These are phyloP conservation scores for Lasius platythorax DNA, from an alignment of 2,888 invertebrate species.

Conservation along the genomic window DNA sequence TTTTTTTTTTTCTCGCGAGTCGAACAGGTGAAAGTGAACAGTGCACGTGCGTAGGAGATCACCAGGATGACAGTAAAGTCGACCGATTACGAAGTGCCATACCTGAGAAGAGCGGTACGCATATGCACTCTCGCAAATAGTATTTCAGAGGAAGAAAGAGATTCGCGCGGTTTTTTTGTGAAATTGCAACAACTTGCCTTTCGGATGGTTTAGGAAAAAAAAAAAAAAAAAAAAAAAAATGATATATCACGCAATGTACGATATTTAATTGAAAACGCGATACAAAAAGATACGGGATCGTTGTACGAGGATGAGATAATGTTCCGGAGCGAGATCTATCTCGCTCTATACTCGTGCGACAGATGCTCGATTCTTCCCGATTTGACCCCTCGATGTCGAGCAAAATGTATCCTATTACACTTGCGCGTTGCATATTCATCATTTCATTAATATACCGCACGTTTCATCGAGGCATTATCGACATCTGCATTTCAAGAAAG, in stretches of 20 bases:
- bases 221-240: background rate
- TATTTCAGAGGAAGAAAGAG: background rate
- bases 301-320: background rate
- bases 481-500: constrained; percentile 14
- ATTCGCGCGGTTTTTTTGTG: background rate
- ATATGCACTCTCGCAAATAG: background rate
- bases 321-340: background rate
- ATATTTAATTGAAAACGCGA: background rate
- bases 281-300: background rate
- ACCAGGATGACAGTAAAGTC: constrained; percentile 65
- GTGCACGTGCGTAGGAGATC: background rate
- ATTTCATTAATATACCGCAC: constrained; percentile 5
- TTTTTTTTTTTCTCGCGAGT: background rate
- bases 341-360: background rate
- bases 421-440: constrained; percentile 35
- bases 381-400: background rate
- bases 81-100: constrained; percentile 46
- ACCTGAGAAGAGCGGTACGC: constrained; percentile 61
- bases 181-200: background rate
- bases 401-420: constrained; percentile 5
- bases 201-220: background rate
- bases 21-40: constrained; percentile 13
- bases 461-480: background rate
- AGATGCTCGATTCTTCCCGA: background rate
- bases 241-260: background rate